Conservation (phyloP, 2,113 vertebrate species). For the Pelvicachromis taeniatus region DNA sequence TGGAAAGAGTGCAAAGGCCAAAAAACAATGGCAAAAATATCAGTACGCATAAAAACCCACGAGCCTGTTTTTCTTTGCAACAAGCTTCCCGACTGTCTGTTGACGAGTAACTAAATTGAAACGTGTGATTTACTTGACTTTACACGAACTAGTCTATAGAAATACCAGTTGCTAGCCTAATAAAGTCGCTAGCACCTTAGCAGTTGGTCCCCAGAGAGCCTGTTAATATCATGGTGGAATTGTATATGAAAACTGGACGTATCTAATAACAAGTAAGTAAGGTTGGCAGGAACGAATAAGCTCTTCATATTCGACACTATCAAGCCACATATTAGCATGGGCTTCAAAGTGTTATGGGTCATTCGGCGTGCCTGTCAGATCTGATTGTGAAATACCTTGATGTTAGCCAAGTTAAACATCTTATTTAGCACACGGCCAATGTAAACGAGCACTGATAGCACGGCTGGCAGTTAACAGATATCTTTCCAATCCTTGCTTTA, state of each 20-base stretch:
- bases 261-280: background rate
- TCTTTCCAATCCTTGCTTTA: background rate
- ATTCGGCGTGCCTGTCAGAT: background rate
- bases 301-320: background rate
- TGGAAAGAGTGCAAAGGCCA: background rate
- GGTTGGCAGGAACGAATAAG: background rate
- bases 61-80: background rate
- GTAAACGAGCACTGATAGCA: background rate
- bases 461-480: background rate
- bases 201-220: background rate
- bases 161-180: background rate
- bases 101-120: background rate
- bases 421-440: background rate
- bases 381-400: background rate
- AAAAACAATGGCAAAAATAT: background rate
- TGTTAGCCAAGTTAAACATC: constrained; percentile 5
- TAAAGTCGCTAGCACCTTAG: background rate
- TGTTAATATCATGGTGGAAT: background rate
- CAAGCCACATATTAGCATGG: too few species aligned
- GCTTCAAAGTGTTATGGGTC: background rate
- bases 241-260: background rate
- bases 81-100: background rate
- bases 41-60: background rate
- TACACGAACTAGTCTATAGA: background rate
- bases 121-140: background rate